phyloP scores from a whole-genome alignment of 2,888 invertebrate genomes.

The Monochamus alternatus region DNA sequence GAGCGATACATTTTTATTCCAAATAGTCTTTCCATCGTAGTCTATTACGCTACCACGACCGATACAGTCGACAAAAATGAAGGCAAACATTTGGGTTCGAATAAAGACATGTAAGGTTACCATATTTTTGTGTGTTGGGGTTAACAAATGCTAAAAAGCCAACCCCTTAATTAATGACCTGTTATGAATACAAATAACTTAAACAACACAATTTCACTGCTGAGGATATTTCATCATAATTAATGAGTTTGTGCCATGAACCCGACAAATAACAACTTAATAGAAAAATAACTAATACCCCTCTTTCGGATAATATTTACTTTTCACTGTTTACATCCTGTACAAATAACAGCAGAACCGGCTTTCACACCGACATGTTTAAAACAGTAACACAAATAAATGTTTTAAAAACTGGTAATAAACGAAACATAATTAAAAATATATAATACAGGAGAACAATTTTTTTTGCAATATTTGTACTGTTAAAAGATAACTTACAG shows the following conservation, averaged over 20 bases:
- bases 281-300: slow-evolving; percentile 35
- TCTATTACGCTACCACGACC: too few species aligned
- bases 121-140: not conserved
- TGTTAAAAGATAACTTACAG: too few species aligned
- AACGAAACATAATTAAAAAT: too few species aligned
- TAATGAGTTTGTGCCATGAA: slow-evolving; percentile 27
- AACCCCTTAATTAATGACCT: slow-evolving; percentile 27
- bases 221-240: slow-evolving; percentile 31
- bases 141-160: slow-evolving; percentile 4
- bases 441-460: too few species aligned
- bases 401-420: too few species aligned
- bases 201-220: slow-evolving; percentile 35
- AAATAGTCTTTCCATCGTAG: too few species aligned
- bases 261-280: slow-evolving; percentile 33
- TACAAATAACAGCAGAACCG: slow-evolving; percentile 11
- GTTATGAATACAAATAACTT: slow-evolving; percentile 31
- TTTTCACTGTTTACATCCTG: slow-evolving; percentile 20
- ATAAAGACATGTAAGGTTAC: not conserved
- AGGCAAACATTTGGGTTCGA: not conserved
- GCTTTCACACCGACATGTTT: not conserved
- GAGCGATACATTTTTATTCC: too few species aligned
- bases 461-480: too few species aligned
- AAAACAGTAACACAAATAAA: too few species aligned
- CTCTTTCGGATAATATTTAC: slow-evolving; percentile 33
- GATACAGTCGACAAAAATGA: not conserved